Percentiles rank a stretch among this genome's conserved stretches.
phyloP scores from a whole-genome alignment of 37 sponge, comb jelly and placozoan species.

The Agelas oroides region DNA sequence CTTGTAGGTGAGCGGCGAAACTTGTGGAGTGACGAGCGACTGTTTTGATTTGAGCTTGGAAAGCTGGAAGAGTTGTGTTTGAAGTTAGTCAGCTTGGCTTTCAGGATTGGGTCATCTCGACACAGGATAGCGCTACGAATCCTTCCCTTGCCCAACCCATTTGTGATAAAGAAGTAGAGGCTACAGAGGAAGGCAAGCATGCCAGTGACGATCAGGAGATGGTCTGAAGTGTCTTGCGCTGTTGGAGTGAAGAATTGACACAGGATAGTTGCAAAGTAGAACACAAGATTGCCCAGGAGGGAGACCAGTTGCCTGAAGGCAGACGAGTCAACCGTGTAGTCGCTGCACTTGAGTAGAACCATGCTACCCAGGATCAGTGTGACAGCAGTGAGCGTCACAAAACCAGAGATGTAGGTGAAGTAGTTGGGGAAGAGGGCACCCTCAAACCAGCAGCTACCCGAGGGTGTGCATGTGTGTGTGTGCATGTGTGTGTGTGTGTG shows the following conservation, averaged over 20 bases:
- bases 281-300: neutral
- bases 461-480: neutral
- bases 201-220: neutral
- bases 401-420: slow-evolving; percentile 36
- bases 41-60: neutral
- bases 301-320: neutral
- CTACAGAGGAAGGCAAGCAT: neutral
- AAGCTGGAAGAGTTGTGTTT: neutral
- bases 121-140: slow-evolving; percentile 21
- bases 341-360: slow-evolving; percentile 30
- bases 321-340: neutral
- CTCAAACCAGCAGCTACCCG: slow-evolving; percentile 55
- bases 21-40: neutral
- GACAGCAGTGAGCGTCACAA: neutral
- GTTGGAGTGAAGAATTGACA: slow-evolving; percentile 25
- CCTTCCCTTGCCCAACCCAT: slow-evolving; percentile 9
- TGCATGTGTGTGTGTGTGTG: neutral
- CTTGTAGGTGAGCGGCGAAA: neutral
- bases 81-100: neutral
- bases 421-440: slow-evolving; percentile 25
- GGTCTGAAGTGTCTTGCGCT: neutral
- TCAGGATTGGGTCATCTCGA: slow-evolving; percentile 12
- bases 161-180: slow-evolving; percentile 13
- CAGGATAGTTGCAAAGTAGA: slow-evolving; percentile 8
- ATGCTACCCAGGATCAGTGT: neutral